phyloP scores from a whole-genome alignment of 2,888 invertebrate genomes.

The Luperina testacea region DNA sequence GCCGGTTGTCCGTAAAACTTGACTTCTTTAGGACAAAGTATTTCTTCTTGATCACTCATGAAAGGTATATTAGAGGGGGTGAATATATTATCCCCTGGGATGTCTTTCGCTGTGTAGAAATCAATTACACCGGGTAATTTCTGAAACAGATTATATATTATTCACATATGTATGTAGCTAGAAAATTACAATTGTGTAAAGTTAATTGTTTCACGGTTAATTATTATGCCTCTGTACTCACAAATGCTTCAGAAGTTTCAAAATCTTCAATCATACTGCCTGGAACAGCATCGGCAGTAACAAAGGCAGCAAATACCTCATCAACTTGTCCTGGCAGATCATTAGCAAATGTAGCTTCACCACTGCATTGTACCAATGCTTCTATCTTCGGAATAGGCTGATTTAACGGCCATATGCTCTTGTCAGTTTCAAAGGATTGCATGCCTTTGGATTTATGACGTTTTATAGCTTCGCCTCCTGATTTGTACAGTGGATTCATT shows the following conservation, averaged over 20 bases:
- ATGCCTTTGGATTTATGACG: conserved; percentile 86
- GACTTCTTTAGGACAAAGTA: conserved; percentile 82
- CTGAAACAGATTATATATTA: conserved; percentile 75
- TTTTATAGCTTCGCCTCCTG: conserved; percentile 67
- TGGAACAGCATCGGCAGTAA: conserved; percentile 84
- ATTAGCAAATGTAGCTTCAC: conserved; percentile 92
- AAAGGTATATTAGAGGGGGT: conserved; percentile 70
- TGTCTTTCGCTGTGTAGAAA: conserved; percentile 91
- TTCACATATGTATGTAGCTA: not conserved
- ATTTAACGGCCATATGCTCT: conserved; percentile 91
- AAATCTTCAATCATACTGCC: conserved; percentile 90
- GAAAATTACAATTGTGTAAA: not conserved
- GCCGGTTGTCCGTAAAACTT: conserved; percentile 79
- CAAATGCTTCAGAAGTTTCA: conserved; percentile 91
- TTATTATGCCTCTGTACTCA: conserved; percentile 71
- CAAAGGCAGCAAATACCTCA: conserved; percentile 92
- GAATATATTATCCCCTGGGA: conserved; percentile 91
- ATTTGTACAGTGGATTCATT: conserved; percentile 62
- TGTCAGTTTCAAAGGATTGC: conserved; percentile 91
- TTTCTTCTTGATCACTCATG: conserved; percentile 75
- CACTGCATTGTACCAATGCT: conserved; percentile 90
- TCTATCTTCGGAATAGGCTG: conserved; percentile 92
- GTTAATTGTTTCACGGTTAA: not conserved
- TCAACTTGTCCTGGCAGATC: conserved; percentile 90
- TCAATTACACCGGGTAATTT: conserved; percentile 91